Conservation (phyloP, 2,797 vertebrate species). For the Odontamblyopus lacepedii region DNA sequence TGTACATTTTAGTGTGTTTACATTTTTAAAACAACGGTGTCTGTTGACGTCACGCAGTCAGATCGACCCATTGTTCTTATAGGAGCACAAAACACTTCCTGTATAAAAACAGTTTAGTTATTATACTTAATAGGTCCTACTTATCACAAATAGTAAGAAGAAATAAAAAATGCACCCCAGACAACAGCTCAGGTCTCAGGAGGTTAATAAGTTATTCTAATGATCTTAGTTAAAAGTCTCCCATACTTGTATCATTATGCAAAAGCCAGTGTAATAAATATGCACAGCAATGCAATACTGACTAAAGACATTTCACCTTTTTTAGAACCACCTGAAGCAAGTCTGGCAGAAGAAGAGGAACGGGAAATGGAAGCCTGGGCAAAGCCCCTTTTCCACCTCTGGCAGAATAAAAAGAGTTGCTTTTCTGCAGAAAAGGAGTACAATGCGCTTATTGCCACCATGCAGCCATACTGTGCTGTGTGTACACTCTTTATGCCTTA, state of each 20-base stretch:
- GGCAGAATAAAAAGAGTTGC: conserved; percentile 85
- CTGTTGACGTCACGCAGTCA: too few relatives aligned
- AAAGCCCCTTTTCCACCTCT: conserved; percentile 88
- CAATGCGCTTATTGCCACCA: conserved; percentile 82
- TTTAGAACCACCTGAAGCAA: conserved; percentile 83
- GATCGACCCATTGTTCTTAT: too few relatives aligned
- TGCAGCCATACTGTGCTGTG: conserved; percentile 88
- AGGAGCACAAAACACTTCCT: too few relatives aligned
- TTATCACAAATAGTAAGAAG: too few relatives aligned
- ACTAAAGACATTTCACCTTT: conserved; percentile 26
- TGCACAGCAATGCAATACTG: conserved; percentile 8
- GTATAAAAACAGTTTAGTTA: too few relatives aligned
- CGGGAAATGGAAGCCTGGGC: conserved; percentile 91
- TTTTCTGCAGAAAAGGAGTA: conserved; percentile 90
- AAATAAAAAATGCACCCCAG: too few relatives aligned
- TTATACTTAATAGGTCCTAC: too few relatives aligned
- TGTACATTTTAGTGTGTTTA: too few relatives aligned
- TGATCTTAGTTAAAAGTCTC: background rate
- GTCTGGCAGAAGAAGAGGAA: conserved; percentile 73
- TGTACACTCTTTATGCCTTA: conserved; percentile 95
- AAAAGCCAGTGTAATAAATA: conserved; percentile 19
- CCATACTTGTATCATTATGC: background rate
- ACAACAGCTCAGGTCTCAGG: too few relatives aligned
- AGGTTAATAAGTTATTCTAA: background rate
- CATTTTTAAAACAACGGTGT: too few relatives aligned